Base-by-base conservation (phyloP, 2,888 invertebrate genomes). In the Drosophila robusta region DNA sequence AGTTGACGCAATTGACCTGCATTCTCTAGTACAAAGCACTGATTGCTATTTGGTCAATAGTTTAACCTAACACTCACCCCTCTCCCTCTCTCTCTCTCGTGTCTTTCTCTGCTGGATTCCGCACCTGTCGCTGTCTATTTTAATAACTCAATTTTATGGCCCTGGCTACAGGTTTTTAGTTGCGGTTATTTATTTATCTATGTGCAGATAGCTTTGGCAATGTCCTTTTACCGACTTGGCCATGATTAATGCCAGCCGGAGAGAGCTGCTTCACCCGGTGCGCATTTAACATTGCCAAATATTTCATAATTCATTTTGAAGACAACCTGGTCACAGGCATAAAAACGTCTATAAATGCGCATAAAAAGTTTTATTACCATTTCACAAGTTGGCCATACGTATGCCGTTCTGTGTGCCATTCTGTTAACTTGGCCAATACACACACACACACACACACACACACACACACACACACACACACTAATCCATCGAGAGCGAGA, bases 71-170 rank as follows among this genome's bases (percentile, higher is more conserved):
- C 29, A 22, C 32, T 18, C 26, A 14, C 24, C 49, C 9, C 38
- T 29, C 18, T 9, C 41, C 26, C n/a, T 39, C 14, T 2, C 18
- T 29, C 12, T 51, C 11, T 18, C 7, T 11, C 7, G 7, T 8
- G 2, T 47, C 39, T 57, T 4, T 12, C 44, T 18, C 39, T 26
- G 32, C n/a, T 38, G 38, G 26, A 41, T 34, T 44, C 61, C 38
- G 46, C 75, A 75, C 70, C 78, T 75, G 75, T 70, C 66, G 67
- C 52, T 62, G 63, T 46, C 64, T 45, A 47, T 66, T 83, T 83
- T 72, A 88, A 83, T 83, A 88, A 80, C 87, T 83, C 88, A 83
- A 83, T 88, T 83, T 88, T 83, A 83, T 83, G 76, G 71, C 55
- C 29, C 29, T 45, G 58, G 46, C 75, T 69, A 69, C 73, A 78